Base-by-base conservation (phyloP, 1,140 invertebrate species). In the Rhagoletis pomonella region DNA sequence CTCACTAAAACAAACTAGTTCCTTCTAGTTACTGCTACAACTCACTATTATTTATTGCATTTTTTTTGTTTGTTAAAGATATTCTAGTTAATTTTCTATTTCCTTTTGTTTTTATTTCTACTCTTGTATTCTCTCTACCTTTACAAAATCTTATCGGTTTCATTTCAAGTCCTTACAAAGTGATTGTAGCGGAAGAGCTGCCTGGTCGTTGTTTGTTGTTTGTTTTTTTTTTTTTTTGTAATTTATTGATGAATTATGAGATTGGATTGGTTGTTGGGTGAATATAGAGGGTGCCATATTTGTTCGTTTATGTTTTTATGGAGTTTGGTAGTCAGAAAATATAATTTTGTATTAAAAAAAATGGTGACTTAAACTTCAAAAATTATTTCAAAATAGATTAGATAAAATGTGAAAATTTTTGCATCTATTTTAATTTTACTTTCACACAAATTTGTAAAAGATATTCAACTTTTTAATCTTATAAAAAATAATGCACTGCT, bases 121-220 rank as follows among this genome's bases (percentile, higher is more conserved):
- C n/a, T 29, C 39, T 7, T 6, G n/a, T 67, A 4, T 67, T 67
- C 39, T 19, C 4, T 29, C 29, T 67, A 39, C 6, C 39, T 67
- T 67, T 67, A 29, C 4, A 81, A 50, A 81, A 81, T 81, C 73
- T 81, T 81, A 81, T 81, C 17, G 47, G 73, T 81, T 81, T 81
- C 47, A 81, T 73, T 73, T 47, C 42, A 81, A 55, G 47, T 81
- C 47, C 47, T 81, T 81, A 55, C 44, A 81, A 81, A 55, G 73
- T 81, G 73, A 81, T 81, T 81, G 73, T 55, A 29, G 47, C 73
- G 73, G 73, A 81, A 81, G 73, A 81, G 73, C 73, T 81, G 73
- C 73, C 73, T 55, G 73, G 73, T 55, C 73, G 73, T 81, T 81
- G 67, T 73, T 81, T 81, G 67, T 73, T 47, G 17, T 55, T 81